Conservation (phyloP, 2,888 invertebrate genomes). For the Athetis lepigone region DNA sequence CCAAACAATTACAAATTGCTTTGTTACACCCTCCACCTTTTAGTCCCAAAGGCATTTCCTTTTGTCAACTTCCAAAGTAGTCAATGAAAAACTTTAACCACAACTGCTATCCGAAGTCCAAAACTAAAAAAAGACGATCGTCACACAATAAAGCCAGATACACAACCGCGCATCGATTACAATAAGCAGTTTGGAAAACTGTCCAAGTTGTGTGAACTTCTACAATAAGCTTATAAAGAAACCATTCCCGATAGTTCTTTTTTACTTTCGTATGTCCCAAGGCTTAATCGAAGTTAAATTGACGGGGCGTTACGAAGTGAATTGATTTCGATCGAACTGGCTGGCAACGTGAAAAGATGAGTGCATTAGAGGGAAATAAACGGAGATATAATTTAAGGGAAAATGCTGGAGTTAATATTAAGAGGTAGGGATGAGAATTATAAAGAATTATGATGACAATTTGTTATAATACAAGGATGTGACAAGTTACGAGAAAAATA, state of each 20-base stretch:
- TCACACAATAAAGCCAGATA: constrained; percentile 39
- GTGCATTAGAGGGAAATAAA: constrained; percentile 45
- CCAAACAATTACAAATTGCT: background rate
- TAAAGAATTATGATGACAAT: background rate
- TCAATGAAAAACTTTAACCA: constrained; percentile 24
- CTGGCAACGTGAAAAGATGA: constrained; percentile 22
- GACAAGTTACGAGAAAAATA: no score
- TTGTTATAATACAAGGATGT: no score
- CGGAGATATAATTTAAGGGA: constrained; percentile 25
- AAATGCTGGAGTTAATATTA: background rate
- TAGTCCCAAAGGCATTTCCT: background rate
- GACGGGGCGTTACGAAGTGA: constrained; percentile 68
- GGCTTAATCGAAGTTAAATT: constrained; percentile 81
- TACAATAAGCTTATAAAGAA: constrained; percentile 52
- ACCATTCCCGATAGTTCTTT: constrained; percentile 62
- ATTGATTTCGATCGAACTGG: constrained; percentile 68
- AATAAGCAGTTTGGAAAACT: constrained; percentile 47
- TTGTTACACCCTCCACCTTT: background rate
- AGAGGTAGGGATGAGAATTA: background rate
- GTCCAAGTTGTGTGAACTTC: constrained; percentile 55
- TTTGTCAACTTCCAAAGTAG: constrained; percentile 4
- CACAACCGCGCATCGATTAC: constrained; percentile 45
- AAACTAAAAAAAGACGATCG: constrained; percentile 40
- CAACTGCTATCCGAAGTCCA: constrained; percentile 1
- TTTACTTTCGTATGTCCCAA: constrained; percentile 68